Evolutionary conservation across 2,113 vertebrate species (phyloP).

Genomic region (Lycaon pictus): DNA sequence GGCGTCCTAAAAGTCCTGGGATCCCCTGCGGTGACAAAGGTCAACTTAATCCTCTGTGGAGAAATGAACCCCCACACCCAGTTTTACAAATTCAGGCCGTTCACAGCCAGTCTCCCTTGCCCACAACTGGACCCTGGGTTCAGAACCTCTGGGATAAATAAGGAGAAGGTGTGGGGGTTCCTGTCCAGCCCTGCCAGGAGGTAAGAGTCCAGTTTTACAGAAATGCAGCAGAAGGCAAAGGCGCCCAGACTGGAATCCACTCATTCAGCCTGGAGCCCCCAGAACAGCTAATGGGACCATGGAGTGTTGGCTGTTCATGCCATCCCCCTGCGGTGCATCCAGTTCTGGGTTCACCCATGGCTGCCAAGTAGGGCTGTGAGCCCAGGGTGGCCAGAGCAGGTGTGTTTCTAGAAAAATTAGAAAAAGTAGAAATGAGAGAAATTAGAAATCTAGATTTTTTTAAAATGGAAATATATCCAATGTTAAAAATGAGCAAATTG

Average conservation of each 20-base stretch:
- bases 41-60: background rate
- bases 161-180: background rate
- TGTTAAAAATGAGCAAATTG: background rate
- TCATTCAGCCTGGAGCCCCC: background rate
- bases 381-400: background rate
- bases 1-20: background rate
- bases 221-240: background rate
- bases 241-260: background rate
- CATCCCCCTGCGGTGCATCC: background rate
- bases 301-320: background rate
- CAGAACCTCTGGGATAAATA: background rate
- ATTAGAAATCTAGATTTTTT: background rate
- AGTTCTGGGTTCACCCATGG: background rate
- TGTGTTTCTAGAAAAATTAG: background rate
- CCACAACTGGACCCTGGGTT: background rate
- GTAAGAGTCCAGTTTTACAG: background rate
- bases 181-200: rapidly evolving
- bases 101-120: rapidly evolving
- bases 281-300: rapidly evolving
- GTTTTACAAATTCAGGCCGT: background rate
- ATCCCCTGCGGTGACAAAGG: background rate
- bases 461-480: background rate
- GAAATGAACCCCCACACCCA: rapidly evolving
- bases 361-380: background rate
- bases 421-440: background rate